phyloP scores from a whole-genome alignment of 2,797 vertebrate genomes.

The Smutsia temminckii region DNA sequence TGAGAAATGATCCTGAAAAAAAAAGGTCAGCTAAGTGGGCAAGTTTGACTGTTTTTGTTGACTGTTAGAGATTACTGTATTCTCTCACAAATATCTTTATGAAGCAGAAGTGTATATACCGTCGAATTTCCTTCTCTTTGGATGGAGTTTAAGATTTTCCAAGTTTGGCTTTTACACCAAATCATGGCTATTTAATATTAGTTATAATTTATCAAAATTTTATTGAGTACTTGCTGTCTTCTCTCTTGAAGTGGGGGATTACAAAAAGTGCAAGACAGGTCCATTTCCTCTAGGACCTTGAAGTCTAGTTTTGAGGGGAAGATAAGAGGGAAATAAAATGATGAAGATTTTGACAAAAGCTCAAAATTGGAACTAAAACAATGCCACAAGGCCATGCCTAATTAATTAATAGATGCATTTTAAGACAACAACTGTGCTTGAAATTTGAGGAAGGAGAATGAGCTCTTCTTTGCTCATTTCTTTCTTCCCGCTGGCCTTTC shows the following conservation, averaged over 20 bases:
- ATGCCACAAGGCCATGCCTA: not conserved
- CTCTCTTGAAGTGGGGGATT: not conserved
- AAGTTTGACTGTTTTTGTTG: constrained; percentile 36
- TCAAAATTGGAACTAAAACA: not conserved
- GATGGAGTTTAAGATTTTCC: constrained; percentile 5
- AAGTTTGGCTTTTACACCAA: not conserved
- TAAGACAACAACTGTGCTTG: not conserved
- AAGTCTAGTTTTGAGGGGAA: not conserved
- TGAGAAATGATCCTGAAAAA: constrained; percentile 39
- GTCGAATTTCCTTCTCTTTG: not conserved
- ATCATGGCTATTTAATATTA: not conserved
- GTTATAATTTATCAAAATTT: not conserved
- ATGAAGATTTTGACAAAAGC: not conserved
- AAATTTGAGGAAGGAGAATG: not conserved
- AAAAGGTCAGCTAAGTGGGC: not conserved
- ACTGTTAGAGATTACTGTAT: not conserved
- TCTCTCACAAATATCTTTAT: not conserved
- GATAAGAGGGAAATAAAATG: not conserved
- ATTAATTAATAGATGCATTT: not conserved
- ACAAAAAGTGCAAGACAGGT: not conserved
- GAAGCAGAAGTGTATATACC: not conserved
- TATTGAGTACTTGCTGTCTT: not conserved
- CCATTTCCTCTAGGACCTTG: not conserved
- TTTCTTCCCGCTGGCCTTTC: not conserved
- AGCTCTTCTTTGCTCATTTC: not conserved